Evolutionary conservation across 2,888 invertebrate genomes (phyloP), one percentile per base, ranked within the genome.

Genomic region (Unio delphinus): DNA sequence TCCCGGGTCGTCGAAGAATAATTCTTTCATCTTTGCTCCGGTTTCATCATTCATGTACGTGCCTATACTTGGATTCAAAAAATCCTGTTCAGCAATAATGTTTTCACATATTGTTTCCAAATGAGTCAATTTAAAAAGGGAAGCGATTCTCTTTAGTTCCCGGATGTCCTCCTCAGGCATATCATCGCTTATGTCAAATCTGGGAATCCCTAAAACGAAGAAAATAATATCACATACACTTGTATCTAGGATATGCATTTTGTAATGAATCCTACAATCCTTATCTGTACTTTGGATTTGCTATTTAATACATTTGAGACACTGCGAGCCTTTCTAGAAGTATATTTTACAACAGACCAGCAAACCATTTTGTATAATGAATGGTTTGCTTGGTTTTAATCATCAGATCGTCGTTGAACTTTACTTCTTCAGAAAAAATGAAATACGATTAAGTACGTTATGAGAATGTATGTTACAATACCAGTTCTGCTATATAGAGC

Each of bases 41-140:
- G 83, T 85, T 66, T 84, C 80, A 70, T 87, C 87, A 70, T 84
- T 87, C 7, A 87, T 80, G 73, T 73, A 88, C 7, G 88, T 87
- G 3, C 88, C 87, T 45, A 88, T 88, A 70, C 87, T 87, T 4
- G 88, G 88, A 72, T 88, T 88, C 18, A 88, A 79, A 60, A 86
- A 86, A 11, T 88, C 88, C 58, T 88, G 83, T 18, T 86, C 87
- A 7, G 76, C 83, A 15, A 78, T 66, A 15, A 82, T 69, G 67
- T 88, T 88, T 7, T 65, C 69, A 72, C 88, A 88, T 30, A 88
- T 86, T 6, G 85, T 85, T 66, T 83, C 74, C n/a, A 88, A 72
- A 28, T 83, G 75, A 0, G 81, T 70, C 61, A 87, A 69, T 65
- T 83, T 75, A 68, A 87, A 88, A 11, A 84, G 75, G 26, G 72